These are phyloP conservation scores for Nyctereutes procyonoides DNA, from an alignment of 2,113 vertebrate genomes.

Conservation along the genomic window DNA sequence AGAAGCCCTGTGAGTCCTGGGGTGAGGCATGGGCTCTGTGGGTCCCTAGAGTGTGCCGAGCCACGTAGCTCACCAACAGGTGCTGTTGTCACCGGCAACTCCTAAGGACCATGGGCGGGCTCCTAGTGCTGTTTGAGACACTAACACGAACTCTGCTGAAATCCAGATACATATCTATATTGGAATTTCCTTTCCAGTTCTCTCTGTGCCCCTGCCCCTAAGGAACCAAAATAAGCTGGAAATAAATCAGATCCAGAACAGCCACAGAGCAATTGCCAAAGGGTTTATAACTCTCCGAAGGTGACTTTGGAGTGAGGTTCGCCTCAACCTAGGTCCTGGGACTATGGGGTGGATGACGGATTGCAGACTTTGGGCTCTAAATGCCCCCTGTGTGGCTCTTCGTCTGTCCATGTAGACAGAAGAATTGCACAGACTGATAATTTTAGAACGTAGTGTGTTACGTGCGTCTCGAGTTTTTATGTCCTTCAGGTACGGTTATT, in stretches of 20 bases:
- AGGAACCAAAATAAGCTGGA: not conserved
- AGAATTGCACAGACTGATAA: not conserved
- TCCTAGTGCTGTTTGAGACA: not conserved
- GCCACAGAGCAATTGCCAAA: not conserved
- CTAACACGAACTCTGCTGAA: not conserved
- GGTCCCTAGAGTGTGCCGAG: not conserved
- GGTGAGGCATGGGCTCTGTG: not conserved
- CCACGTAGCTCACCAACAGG: not conserved
- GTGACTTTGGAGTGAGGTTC: not conserved
- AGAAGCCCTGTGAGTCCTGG: no score
- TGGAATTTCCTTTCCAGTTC: not conserved
- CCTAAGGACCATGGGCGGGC: not conserved
- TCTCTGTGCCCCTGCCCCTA: not conserved
- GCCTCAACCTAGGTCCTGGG: not conserved
- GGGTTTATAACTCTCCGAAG: not conserved
- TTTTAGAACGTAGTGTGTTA: not conserved
- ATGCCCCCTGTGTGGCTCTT: not conserved
- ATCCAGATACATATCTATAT: not conserved
- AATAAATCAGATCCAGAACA: not conserved
- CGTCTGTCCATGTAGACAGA: not conserved
- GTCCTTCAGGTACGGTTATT: not conserved
- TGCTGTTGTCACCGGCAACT: not conserved
- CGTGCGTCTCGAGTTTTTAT: not conserved
- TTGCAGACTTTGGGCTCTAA: not conserved
- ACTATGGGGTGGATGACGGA: accelerated